phyloP scores from a whole-genome alignment of 2,797 vertebrate species.

The Urosaurus nigricauda region DNA sequence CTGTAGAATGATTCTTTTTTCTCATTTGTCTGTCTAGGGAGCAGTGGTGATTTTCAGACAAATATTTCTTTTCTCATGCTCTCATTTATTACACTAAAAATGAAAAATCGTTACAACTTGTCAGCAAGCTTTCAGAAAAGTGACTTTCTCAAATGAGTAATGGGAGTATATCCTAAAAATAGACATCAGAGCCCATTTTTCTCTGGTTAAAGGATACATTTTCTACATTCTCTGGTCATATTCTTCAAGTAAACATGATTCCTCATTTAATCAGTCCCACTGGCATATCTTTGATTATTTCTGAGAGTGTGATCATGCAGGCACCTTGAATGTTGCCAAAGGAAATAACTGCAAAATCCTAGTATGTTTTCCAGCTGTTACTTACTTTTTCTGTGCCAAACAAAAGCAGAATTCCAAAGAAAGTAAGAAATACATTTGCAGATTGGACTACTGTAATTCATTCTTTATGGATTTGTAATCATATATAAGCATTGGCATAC shows the following conservation, averaged over 20 bases:
- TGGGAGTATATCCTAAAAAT: constrained; percentile 17
- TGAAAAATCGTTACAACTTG: constrained; percentile 1
- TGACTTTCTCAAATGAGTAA: constrained; percentile 37
- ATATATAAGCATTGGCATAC: not conserved
- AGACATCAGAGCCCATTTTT: constrained; percentile 15
- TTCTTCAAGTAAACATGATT: constrained; percentile 53
- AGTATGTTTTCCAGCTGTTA: not conserved
- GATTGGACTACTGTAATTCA: not conserved
- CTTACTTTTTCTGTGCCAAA: not conserved
- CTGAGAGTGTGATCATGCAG: constrained; percentile 4
- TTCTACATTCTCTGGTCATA: constrained; percentile 38
- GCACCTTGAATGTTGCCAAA: constrained; percentile 44
- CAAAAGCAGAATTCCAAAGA: constrained; percentile 10
- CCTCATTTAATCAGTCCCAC: constrained; percentile 45
- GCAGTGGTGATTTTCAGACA: constrained; percentile 7
- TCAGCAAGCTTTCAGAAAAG: constrained; percentile 17
- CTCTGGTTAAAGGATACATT: constrained; percentile 46
- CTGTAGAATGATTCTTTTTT: constrained; percentile 4
- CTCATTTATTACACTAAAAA: constrained; percentile 19
- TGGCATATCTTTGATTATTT: constrained; percentile 43
- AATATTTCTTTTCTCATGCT: constrained; percentile 14
- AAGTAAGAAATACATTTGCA: not conserved
- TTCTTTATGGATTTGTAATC: not conserved
- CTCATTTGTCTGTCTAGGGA: not conserved
- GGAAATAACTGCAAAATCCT: constrained; percentile 25